Conservation (phyloP, 2,797 vertebrate genomes). For the Rhyacichthys aspro region DNA sequence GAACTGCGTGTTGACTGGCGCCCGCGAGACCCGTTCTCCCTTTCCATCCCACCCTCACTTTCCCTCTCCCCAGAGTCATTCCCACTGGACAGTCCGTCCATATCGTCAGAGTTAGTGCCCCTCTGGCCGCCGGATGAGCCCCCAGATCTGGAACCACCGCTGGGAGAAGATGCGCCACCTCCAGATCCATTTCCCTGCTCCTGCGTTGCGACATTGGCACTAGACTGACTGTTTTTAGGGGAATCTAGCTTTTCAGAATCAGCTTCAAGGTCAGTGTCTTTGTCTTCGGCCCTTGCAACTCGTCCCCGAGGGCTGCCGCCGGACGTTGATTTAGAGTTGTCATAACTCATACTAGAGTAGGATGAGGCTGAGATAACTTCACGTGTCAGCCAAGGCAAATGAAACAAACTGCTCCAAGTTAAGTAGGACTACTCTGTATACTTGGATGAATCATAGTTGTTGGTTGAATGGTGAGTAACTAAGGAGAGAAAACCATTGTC, state of each 20-base stretch:
- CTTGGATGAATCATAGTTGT: conserved; percentile 64
- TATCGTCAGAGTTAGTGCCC: conserved; percentile 82
- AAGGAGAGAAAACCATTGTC: conserved; percentile 51
- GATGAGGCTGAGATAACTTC: conserved; percentile 54
- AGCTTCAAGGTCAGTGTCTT: conserved; percentile 57
- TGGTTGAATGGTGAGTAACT: conserved; percentile 27
- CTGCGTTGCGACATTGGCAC: conserved; percentile 32
- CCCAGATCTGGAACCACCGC: conserved; percentile 54
- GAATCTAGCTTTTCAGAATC: conserved; percentile 45
- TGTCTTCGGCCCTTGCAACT: conserved; percentile 64
- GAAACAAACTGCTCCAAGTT: conserved; percentile 30
- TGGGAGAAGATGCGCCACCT: conserved; percentile 58
- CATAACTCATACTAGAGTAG: conserved; percentile 82
- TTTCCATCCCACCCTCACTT: conserved; percentile 76
- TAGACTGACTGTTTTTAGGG: conserved; percentile 28
- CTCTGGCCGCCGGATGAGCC: conserved; percentile 53
- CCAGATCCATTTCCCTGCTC: conserved; percentile 46
- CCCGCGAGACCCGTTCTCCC: conserved; percentile 65
- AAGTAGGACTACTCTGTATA: conserved; percentile 75
- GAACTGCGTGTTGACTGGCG: conserved; percentile 84
- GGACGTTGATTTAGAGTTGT: conserved; percentile 74
- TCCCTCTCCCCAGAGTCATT: conserved; percentile 87
- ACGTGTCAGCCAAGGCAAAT: conserved; percentile 23
- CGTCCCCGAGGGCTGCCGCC: conserved; percentile 70
- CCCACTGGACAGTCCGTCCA: conserved; percentile 87